phyloP scores from a whole-genome alignment of 2,888 invertebrate species.

The Melanotus villosus region DNA sequence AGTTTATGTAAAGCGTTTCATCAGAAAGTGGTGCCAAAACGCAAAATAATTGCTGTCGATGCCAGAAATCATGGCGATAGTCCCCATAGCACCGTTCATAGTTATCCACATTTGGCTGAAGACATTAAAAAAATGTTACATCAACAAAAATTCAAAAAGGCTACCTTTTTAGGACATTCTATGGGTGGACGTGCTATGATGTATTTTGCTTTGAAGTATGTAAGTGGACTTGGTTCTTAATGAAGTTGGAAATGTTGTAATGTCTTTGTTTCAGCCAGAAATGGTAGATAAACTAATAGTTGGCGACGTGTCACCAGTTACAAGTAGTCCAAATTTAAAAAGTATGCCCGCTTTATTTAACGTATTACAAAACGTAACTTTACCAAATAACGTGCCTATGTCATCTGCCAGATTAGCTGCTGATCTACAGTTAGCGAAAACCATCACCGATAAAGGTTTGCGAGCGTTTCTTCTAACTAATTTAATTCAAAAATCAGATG shows the following conservation, averaged over 20 bases:
- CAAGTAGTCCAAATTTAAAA: constrained; percentile 74
- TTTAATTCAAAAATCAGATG: constrained; percentile 71
- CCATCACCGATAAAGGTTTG: constrained; percentile 73
- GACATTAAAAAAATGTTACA: constrained; percentile 81
- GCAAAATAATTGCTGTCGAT: constrained; percentile 86
- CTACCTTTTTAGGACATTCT: constrained; percentile 88
- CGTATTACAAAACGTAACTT: constrained; percentile 75
- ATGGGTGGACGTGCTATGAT: constrained; percentile 97
- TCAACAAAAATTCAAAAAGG: constrained; percentile 75
- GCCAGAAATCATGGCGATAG: constrained; percentile 97
- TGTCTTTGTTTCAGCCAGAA: constrained; percentile 65
- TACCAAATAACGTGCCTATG: constrained; percentile 75
- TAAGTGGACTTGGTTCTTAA: constrained; percentile 65
- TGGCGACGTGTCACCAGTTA: constrained; percentile 80
- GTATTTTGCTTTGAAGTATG: constrained; percentile 83
- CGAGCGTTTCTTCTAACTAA: constrained; percentile 90
- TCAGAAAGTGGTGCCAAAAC: constrained; percentile 74
- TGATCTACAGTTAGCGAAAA: constrained; percentile 75
- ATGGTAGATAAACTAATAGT: constrained; percentile 78
- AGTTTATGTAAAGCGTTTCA: constrained; percentile 80
- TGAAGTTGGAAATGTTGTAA: neutral
- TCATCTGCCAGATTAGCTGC: constrained; percentile 79
- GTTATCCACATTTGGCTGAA: constrained; percentile 80
- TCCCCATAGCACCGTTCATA: constrained; percentile 81
- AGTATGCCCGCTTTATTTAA: constrained; percentile 77